Evolutionary conservation across 2,888 invertebrate genomes (phyloP).

Genomic region (Eilema griseolum): DNA sequence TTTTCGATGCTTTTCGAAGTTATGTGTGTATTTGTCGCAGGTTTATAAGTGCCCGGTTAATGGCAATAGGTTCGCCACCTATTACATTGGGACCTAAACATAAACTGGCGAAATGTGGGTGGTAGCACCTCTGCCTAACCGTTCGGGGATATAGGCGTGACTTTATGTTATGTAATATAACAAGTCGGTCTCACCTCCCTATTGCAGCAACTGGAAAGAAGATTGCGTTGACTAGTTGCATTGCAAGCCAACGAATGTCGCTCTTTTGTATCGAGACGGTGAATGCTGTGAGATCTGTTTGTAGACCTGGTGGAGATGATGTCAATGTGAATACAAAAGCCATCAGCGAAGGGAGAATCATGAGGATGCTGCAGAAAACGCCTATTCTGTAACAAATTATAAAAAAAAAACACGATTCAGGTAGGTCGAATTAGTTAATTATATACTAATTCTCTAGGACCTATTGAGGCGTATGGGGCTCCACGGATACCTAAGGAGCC

Average conservation of each 20-base stretch:
- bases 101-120: too few relatives aligned
- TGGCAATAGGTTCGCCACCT: too few relatives aligned
- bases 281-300: constrained; percentile 73
- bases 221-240: constrained; percentile 82
- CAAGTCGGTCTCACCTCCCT: constrained; percentile 81
- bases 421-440: background rate
- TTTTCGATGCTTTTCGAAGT: too few relatives aligned
- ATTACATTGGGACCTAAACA: too few relatives aligned
- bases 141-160: too few relatives aligned
- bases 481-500: too few relatives aligned
- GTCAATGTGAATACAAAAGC: constrained; percentile 87
- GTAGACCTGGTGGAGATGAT: constrained; percentile 87
- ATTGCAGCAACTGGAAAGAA: constrained; percentile 88
- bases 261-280: constrained; percentile 76
- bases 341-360: constrained; percentile 85
- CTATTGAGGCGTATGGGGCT: too few relatives aligned
- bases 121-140: too few relatives aligned
- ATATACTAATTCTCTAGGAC: too few relatives aligned
- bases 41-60: too few relatives aligned
- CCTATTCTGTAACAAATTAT: constrained; percentile 63
- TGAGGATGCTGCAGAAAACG: constrained; percentile 70
- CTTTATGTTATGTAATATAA: too few relatives aligned
- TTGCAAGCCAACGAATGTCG: constrained; percentile 75
- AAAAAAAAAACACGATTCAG: background rate
- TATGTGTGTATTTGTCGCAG: too few relatives aligned